These are phyloP conservation scores for Neoascia interrupta DNA, from an alignment of 2,888 invertebrate genomes.

Conservation along the genomic window DNA sequence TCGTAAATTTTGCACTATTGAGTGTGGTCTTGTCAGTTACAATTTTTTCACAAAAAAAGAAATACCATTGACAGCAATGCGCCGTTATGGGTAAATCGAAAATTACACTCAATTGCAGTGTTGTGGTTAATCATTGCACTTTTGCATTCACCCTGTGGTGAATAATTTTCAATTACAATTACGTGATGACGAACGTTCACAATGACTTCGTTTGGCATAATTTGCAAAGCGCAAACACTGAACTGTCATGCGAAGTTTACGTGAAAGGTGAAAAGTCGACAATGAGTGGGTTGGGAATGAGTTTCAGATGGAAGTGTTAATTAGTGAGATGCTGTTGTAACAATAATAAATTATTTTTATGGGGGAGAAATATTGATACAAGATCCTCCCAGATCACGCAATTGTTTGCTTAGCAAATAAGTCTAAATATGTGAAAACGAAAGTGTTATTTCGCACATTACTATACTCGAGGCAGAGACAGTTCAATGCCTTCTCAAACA, in stretches of 20 bases:
- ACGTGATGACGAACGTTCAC: slow-evolving; percentile 41
- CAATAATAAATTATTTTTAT: slow-evolving; percentile 23
- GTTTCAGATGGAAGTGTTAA: slow-evolving; percentile 26
- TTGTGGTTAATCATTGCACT: slow-evolving; percentile 15
- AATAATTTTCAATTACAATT: slow-evolving; percentile 46
- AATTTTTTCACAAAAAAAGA: no score
- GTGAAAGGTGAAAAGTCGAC: slow-evolving; percentile 62
- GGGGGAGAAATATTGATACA: background rate
- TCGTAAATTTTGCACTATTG: slow-evolving; percentile 32
- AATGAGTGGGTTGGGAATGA: slow-evolving; percentile 23
- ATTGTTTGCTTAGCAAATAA: no score
- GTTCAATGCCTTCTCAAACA: background rate
- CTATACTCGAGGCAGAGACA: background rate
- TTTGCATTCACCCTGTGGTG: slow-evolving; percentile 26
- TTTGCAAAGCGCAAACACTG: slow-evolving; percentile 49
- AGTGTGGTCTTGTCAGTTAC: no score
- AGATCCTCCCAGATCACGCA: no score
- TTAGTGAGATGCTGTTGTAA: slow-evolving; percentile 21
- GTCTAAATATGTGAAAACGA: slow-evolving; percentile 48
- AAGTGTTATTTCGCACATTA: slow-evolving; percentile 16
- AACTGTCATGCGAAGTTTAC: slow-evolving; percentile 39
- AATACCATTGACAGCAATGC: slow-evolving; percentile 20
- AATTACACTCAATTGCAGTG: slow-evolving; percentile 23
- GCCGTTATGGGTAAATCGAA: slow-evolving; percentile 24
- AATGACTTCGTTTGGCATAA: slow-evolving; percentile 22